phyloP scores from a whole-genome alignment of 30 jellyfish, hydroid and myxozoan species.

The Cassiopea andromeda region DNA sequence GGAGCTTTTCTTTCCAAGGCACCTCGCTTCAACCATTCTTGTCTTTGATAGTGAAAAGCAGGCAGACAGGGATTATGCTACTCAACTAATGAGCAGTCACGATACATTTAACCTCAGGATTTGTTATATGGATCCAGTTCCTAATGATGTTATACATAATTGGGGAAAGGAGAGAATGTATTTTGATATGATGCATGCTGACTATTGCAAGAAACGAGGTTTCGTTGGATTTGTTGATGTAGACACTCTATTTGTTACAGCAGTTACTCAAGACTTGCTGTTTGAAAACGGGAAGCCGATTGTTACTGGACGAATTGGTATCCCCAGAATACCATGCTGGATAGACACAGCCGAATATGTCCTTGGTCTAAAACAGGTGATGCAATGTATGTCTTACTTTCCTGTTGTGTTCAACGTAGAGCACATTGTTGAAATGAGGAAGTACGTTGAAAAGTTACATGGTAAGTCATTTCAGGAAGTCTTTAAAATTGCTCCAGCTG shows the following conservation, averaged over 20 bases:
- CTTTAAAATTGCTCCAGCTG: conserved; percentile 39
- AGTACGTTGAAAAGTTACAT: conserved; percentile 42
- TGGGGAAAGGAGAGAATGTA: conserved; percentile 58
- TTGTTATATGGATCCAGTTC: conserved; percentile 31
- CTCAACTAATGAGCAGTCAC: neutral
- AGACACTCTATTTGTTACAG: conserved; percentile 50
- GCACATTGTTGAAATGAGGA: conserved; percentile 53
- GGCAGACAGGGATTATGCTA: conserved; percentile 39
- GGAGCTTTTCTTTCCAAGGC: conserved; percentile 41
- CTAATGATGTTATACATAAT: conserved; percentile 24
- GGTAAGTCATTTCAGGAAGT: conserved; percentile 48
- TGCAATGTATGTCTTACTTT: conserved; percentile 71
- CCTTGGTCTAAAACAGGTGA: conserved; percentile 53
- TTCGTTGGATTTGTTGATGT: conserved; percentile 63
- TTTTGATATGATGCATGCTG: conserved; percentile 60
- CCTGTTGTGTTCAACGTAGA: conserved; percentile 59
- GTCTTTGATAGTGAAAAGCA: conserved; percentile 45
- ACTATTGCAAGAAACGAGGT: conserved; percentile 10
- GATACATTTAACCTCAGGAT: neutral
- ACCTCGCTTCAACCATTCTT: conserved; percentile 32
- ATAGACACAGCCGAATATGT: conserved; percentile 40
- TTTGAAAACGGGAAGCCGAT: conserved; percentile 58
- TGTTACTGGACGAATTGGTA: conserved; percentile 47
- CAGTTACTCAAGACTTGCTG: conserved; percentile 48
- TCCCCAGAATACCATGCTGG: conserved; percentile 60